Base-by-base conservation (phyloP, 2,797 vertebrate genomes). In the Vireo griseus region DNA sequence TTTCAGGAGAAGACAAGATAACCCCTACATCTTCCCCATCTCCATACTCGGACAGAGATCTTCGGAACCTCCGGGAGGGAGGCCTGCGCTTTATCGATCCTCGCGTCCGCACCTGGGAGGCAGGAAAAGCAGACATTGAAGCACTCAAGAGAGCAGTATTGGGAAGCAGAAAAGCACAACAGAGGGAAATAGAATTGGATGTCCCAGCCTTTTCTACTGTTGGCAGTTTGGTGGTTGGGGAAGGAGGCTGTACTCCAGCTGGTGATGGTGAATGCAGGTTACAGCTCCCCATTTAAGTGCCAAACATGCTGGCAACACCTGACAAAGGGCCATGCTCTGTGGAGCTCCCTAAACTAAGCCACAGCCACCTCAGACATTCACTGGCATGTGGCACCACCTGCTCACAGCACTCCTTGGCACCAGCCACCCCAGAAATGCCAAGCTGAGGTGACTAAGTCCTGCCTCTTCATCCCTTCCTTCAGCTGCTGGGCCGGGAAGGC, bases 41-140 rank as follows among this genome's bases (percentile, higher is more conserved):
- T 79, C 97, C 98, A 0, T 68, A 97, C 48, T 98, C 98, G 0
- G 98, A 97, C 52, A 98, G 97, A 16, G 98, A 98, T 77, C 97
- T 97, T 42, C 98, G 97, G 96, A 98, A 98, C 47, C 83, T 96
- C 44, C 98, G 94, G n/a, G 98, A 98, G 4, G 98, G 98, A 10
- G 98, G 98, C n/a, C 98, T 97, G 67, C 98, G 98, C 77, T 98
- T 98, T 52, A 98, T 96, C 0, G 98, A 98, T 74, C 98, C 98
- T 48, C 97, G 95, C 0, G 98, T 98, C 74, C 98, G 96, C 75
- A 98, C 97, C 98, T 96, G 97, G 76, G 48, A 69, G 89, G 55
- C 69, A 54, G 35, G 63, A 58, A 76, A 80, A 90, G 33, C 31
- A 73, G 59, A 69, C 31, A 83, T 11, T 29, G 58, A 86, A 86